Base-by-base conservation (phyloP, 2,888 invertebrate genomes). In the Trachelus tabidus region DNA sequence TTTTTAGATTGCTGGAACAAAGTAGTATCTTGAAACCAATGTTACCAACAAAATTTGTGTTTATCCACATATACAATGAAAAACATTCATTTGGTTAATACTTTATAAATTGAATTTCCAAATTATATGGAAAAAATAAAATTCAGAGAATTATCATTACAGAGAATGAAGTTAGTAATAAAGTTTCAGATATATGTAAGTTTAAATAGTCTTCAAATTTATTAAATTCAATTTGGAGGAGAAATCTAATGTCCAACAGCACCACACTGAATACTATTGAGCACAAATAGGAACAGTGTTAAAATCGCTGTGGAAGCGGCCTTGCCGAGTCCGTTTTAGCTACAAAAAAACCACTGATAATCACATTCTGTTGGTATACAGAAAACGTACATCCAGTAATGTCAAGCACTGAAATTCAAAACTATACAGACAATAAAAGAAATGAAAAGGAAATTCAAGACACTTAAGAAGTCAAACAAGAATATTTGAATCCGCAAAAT, bases 191-290 rank as follows among this genome's bases (percentile, higher is more conserved):
- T 34, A 11, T 34, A 56, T 73, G 30, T 75, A 33, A 69, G 37
- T 69, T 71, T 40, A 34, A 68, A 75, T 31, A n/a, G 34, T 68
- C 34, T 69, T n/a, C 37, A 68, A 37, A 77, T 74, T 77, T 68
- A n/a, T 31, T 68, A 12, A 15, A 77, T 69, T 75, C 69, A 77
- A 69, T 56, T 56, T 56, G 23, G 56, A 40, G 6, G 23, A 56
- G 56, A 23, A 23, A 56, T 56, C 56, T 23, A 23, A 56, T 56
- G 23, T 56, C 23, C 6, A 56, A 56, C 56, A 56, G 23, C 23
- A 56, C 56, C 1, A 23, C 56, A 56, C 56, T 56, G 23, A 56
- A 2, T 56, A 56, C 23, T 56, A 56, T 23, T 9, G 23, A 23
- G 56, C 23, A 56, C 23, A 23, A 56, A 56, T 56, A 23, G 23